A percentile compares a stretch with the other conserved stretches of the same genome.
Evolutionary conservation across 1,140 invertebrate genomes (phyloP).

Genomic region (Armadillidium nasatum): DNA sequence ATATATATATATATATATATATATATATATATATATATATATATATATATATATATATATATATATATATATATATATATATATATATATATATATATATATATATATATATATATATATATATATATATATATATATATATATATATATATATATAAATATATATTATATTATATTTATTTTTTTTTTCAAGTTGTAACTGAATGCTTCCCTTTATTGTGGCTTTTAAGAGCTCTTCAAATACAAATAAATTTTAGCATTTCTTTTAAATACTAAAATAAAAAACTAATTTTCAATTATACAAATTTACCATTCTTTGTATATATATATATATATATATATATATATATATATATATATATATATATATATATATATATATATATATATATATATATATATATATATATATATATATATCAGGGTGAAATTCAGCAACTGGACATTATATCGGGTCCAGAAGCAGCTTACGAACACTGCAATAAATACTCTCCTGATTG

Average conservation of each 20-base stretch:
- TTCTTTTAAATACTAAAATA: no score
- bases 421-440: conserved; percentile 74
- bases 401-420: no score
- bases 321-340: conserved; percentile 8
- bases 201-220: no score
- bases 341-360: conserved; percentile 4
- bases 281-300: no score
- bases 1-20: conserved; percentile 9
- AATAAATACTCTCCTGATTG: conserved; percentile 63
- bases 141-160: no score
- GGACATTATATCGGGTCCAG: conserved; percentile 64
- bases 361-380: conserved; percentile 17
- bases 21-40: conserved; percentile 25
- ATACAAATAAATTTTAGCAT: no score
- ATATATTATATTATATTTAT: no score
- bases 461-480: conserved; percentile 74
- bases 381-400: conserved; percentile 22
- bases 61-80: no score
- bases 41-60: conserved; percentile 12
- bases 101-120: conserved; percentile 22
- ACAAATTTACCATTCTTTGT: no score
- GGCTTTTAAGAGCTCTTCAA: no score
- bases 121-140: conserved; percentile 11
- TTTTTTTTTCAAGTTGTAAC: no score
- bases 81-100: neutral